phyloP scores from a whole-genome alignment of 92 coral and sea anemone genomes.

The Epizoanthus ramosus region DNA sequence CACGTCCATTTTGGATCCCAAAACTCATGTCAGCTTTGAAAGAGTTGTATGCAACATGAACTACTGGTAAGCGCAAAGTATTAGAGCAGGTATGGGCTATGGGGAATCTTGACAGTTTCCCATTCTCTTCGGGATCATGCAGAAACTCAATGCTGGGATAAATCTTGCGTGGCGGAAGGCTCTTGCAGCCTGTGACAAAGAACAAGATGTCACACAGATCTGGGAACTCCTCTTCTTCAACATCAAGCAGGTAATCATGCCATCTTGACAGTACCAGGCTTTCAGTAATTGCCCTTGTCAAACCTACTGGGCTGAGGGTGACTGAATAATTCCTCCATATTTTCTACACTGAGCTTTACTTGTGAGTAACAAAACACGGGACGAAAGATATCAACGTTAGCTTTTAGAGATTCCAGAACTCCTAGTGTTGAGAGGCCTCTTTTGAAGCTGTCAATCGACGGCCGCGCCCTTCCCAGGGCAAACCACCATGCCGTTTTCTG shows the following conservation, averaged over 20 bases:
- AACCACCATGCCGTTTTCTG: conserved; percentile 27
- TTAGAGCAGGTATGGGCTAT: conserved; percentile 68
- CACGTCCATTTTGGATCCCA: conserved; percentile 57
- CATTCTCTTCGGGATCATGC: conserved; percentile 44
- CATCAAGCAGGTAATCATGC: conserved; percentile 75
- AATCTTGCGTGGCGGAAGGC: conserved; percentile 47
- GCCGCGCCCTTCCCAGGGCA: conserved; percentile 25
- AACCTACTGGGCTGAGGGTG: conserved; percentile 60
- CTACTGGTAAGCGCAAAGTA: conserved; percentile 61
- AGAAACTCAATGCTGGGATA: conserved; percentile 63
- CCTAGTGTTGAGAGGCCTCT: conserved; percentile 40
- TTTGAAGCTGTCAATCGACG: conserved; percentile 32
- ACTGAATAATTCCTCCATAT: conserved; percentile 55
- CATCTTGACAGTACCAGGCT: conserved; percentile 75
- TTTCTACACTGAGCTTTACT: conserved; percentile 54
- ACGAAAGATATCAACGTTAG: conserved; percentile 9
- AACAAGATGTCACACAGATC: conserved; percentile 31
- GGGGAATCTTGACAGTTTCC: conserved; percentile 60
- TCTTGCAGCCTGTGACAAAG: conserved; percentile 42
- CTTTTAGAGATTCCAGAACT: conserved; percentile 28
- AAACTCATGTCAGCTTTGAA: conserved; percentile 69
- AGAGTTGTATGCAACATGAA: conserved; percentile 51
- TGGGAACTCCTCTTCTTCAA: conserved; percentile 63
- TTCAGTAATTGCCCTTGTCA: conserved; percentile 58
- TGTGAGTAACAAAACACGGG: conserved; percentile 22